These are phyloP conservation scores for Oeneis ivallda DNA, from an alignment of 2,888 invertebrate genomes.

Conservation along the genomic window DNA sequence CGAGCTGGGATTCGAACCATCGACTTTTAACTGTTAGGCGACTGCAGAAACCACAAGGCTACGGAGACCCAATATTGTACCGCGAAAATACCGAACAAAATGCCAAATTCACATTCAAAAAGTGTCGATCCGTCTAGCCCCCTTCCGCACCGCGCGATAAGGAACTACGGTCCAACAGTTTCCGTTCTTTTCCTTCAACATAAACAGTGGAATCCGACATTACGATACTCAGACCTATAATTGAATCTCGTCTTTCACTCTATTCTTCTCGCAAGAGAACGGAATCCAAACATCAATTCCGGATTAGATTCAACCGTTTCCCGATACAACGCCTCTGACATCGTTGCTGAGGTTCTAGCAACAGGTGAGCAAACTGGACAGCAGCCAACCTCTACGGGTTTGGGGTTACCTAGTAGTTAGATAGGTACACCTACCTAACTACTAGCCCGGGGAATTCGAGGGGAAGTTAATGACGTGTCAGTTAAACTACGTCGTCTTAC, in stretches of 20 bases:
- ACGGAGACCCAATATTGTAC: no score
- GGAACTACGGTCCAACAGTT: no score
- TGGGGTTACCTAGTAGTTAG: background rate
- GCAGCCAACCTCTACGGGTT: background rate
- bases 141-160: no score
- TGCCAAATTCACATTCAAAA: no score
- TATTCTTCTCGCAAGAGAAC: background rate
- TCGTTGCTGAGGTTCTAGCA: background rate
- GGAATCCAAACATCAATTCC: background rate
- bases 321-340: conserved; percentile 8
- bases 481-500: conserved; percentile 3
- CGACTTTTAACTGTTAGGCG: no score
- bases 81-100: no score
- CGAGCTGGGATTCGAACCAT: no score
- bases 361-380: conserved; percentile 18
- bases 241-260: background rate
- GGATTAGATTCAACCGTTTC: background rate
- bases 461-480: conserved; percentile 7
- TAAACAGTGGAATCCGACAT: no score
- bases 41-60: no score
- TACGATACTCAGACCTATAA: no score
- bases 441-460: background rate
- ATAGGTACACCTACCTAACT: background rate
- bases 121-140: no score
- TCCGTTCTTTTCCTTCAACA: no score